Evolutionary conservation across 2,113 vertebrate species (phyloP), one percentile per base, ranked within the genome.

Genomic region (Xiphophorus couchianus): DNA sequence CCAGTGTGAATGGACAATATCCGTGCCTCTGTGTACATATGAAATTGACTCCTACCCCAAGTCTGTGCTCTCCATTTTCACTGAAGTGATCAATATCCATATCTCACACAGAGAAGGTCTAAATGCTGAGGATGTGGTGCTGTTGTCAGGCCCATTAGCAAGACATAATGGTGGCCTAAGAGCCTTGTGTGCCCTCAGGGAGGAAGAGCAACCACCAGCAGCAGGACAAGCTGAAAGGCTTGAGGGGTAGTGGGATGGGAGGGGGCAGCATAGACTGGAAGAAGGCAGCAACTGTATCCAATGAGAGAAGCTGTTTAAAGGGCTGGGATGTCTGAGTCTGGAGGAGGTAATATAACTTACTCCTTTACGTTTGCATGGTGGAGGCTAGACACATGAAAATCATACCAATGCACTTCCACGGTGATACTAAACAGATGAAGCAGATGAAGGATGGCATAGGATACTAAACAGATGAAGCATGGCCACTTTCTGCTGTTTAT

Each of bases 161-260:
- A 84, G 83, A 89, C 84, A n/a, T 93, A 93, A 93, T 93, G 88
- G 87, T 83, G 87, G 89, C 86, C 87, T 92, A 90, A 90, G 83
- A 89, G 91, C 83, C 84, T 74, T 79, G 73, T 29, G 76, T 76
- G 74, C 84, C 90, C 89, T 88, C 48, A 60, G 92, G 89, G 90
- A 93, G 86, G 80, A 87, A 86, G 84, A 90, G 75, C 75, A 74
- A 89, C 86, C 83, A 89, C 80, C 83, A 81, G 82, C 87, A 91
- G 87, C 78, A 84, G 90, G 84, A 81, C 61, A n/a, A 82, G 62
- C 76, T 90, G 80, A 88, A 87, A 81, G 79, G 60, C 81, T 67
- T 0, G 25, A 79, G 80, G 80, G 86, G 70, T 60, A 63, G 51
- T 25, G 67, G 73, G 62, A 22, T 66, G 61, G 30, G 27, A 5